Evolutionary conservation across 2,113 vertebrate species (phyloP).

Genomic region (Cranoglanis bouderius): DNA sequence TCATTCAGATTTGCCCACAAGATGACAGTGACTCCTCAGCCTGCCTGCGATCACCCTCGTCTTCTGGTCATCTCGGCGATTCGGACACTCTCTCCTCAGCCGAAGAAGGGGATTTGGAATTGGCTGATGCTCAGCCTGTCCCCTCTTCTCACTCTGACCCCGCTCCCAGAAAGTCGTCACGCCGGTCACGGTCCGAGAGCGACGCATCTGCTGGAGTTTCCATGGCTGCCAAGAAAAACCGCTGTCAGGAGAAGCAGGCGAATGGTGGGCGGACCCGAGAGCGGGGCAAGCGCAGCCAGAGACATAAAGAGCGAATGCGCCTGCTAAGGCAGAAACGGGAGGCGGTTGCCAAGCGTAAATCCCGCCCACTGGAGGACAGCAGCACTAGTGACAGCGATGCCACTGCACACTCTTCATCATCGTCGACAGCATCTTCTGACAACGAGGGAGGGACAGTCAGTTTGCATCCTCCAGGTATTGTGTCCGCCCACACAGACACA

Average conservation of each 20-base stretch:
- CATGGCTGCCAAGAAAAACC: constrained; percentile 97
- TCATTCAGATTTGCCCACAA: constrained; percentile 61
- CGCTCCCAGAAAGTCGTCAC: constrained; percentile 82
- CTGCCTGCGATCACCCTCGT: constrained; percentile 95
- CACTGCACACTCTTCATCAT: constrained; percentile 92
- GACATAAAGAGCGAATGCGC: constrained; percentile 95
- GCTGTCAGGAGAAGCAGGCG: constrained; percentile 86
- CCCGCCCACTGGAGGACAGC: constrained; percentile 97
- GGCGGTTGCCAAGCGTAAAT: constrained; percentile 92
- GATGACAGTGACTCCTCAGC: constrained; percentile 97
- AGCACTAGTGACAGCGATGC: constrained; percentile 98
- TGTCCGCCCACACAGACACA: not conserved
- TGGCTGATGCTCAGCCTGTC: not conserved
- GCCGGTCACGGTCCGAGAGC: constrained; percentile 90
- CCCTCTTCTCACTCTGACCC: not conserved
- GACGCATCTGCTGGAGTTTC: constrained; percentile 78
- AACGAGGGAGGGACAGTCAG: constrained; percentile 93
- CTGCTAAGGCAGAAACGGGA: constrained; percentile 92
- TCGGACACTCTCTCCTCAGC: constrained; percentile 93
- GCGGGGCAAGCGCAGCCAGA: constrained; percentile 91
- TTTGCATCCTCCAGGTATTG: constrained; percentile 89
- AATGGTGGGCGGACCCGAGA: constrained; percentile 85
- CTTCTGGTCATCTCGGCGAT: constrained; percentile 94
- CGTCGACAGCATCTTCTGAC: constrained; percentile 87
- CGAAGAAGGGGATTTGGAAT: constrained; percentile 61